Conservation (phyloP, 1,140 invertebrate species). For the Drosophila lini region DNA sequence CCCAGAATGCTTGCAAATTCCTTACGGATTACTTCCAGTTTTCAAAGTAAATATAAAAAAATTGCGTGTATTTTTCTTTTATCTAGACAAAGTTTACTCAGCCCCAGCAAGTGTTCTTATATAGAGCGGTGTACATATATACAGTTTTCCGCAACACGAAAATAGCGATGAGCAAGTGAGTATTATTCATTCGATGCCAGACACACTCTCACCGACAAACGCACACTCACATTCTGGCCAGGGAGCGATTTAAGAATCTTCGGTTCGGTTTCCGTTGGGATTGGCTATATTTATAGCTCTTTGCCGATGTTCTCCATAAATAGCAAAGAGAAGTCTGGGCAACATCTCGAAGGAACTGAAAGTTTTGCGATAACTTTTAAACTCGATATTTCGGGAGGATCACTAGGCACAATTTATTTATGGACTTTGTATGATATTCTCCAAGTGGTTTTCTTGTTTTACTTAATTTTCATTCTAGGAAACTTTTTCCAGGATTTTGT, state of each 20-base stretch:
- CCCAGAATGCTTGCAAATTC: not conserved
- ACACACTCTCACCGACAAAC: slow-evolving; percentile 42
- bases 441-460: slow-evolving; percentile 24
- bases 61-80: not conserved
- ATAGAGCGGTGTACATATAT: slow-evolving; percentile 24
- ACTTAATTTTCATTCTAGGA: not conserved
- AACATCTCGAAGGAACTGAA: slow-evolving; percentile 22
- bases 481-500: slow-evolving; percentile 30
- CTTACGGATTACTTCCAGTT: slow-evolving; percentile 21
- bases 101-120: slow-evolving; percentile 6
- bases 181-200: slow-evolving; percentile 65
- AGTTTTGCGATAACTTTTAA: slow-evolving; percentile 33
- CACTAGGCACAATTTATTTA: slow-evolving; percentile 23
- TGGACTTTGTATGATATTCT: slow-evolving; percentile 16
- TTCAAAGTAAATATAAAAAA: slow-evolving; percentile 4
- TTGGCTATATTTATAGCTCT: slow-evolving; percentile 61
- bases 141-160: slow-evolving; percentile 69
- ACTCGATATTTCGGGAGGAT: slow-evolving; percentile 25
- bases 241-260: slow-evolving; percentile 34
- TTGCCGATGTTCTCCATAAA: slow-evolving; percentile 72
- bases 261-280: slow-evolving; percentile 32
- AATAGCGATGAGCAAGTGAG: slow-evolving; percentile 78
- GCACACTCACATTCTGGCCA: slow-evolving; percentile 40
- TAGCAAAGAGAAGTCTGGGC: slow-evolving; percentile 49
- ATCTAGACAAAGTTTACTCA: slow-evolving; percentile 6